These are phyloP conservation scores for Zenarchopterus dispar DNA, from an alignment of 2,797 vertebrate species.

Conservation along the genomic window DNA sequence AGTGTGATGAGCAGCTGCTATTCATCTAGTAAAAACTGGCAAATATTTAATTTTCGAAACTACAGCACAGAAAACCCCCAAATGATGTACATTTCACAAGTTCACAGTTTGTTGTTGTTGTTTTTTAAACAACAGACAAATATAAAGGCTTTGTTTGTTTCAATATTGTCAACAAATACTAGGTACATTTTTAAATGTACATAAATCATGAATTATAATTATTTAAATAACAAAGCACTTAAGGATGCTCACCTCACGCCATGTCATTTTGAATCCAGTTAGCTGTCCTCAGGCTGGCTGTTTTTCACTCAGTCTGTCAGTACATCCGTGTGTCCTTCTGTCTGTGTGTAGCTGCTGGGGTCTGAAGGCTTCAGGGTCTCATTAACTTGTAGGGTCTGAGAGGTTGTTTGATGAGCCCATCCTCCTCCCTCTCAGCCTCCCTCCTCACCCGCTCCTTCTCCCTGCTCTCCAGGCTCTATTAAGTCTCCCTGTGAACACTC, in stretches of 20 bases:
- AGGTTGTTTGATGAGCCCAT: slow-evolving; percentile 70
- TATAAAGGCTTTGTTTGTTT: no score
- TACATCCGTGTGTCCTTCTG: slow-evolving; percentile 4
- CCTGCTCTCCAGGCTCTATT: slow-evolving; percentile 18
- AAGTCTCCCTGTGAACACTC: slow-evolving; percentile 17
- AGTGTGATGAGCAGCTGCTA: no score
- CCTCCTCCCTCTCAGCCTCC: slow-evolving; percentile 51
- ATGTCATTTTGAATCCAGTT: slow-evolving; percentile 67
- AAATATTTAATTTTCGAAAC: no score
- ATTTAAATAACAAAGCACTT: background rate
- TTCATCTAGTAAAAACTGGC: no score
- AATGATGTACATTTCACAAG: no score
- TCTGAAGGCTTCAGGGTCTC: slow-evolving; percentile 60
- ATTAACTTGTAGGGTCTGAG: slow-evolving; percentile 72
- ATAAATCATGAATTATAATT: background rate
- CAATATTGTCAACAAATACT: no score
- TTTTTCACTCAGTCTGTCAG: slow-evolving; percentile 8
- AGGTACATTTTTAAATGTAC: no score
- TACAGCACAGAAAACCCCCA: no score
- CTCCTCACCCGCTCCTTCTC: slow-evolving; percentile 25
- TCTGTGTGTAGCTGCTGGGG: slow-evolving; percentile 30
- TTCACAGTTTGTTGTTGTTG: no score
- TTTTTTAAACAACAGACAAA: no score
- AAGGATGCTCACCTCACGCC: slow-evolving; percentile 78
- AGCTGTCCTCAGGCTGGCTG: slow-evolving; percentile 15